Base-by-base conservation (phyloP, 2,113 vertebrate genomes). In the Syngnathus floridae region DNA sequence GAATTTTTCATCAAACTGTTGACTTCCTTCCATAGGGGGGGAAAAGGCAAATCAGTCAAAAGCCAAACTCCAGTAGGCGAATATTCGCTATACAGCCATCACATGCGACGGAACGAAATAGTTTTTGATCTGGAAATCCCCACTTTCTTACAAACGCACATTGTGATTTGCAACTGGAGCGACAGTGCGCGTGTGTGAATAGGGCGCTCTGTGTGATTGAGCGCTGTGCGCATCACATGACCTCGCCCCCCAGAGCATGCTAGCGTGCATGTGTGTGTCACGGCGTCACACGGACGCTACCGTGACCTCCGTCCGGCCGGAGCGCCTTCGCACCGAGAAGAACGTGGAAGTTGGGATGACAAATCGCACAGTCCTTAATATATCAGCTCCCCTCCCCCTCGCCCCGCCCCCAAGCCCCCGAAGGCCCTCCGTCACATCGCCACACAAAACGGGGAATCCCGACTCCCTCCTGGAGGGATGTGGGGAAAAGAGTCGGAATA, bases 151-250 rank as follows among this genome's bases (percentile, higher is more conserved):
- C 52, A 55, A 22, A 16, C 51, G 17, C 26, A 55, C 52, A 38
- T 46, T 46, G 26, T 56, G 5, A 56, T 56, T 56, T 35, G 35
- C 54, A 16, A 56, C 54, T 56, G 26, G 26, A 56, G 13, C 13
- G 11, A 22, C 38, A 43, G 7, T 58, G 37, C 5, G 37, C 38
- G 16, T 22, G 37, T 16, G 59, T 43, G 59, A 61, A 61, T 61
- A 43, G 59, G 40, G 45, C 6, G 21, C 58, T 26, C 38, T 61
- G 59, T 61, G 40, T 40, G 59, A 61, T 22, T 26, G 59, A 41
- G 40, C 7, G 59, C 5, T 13, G 21, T 3, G 21, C 6, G 5
- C 59, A 16, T 43, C 59, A 61, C 16, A 26, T 45, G 59, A 61
- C 59, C 59, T 61, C 40, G 21, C 40, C 59, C 26, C 21, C 8